These are phyloP conservation scores for Miniopterus natalensis DNA, from an alignment of 2,113 vertebrate genomes.

Conservation along the genomic window DNA sequence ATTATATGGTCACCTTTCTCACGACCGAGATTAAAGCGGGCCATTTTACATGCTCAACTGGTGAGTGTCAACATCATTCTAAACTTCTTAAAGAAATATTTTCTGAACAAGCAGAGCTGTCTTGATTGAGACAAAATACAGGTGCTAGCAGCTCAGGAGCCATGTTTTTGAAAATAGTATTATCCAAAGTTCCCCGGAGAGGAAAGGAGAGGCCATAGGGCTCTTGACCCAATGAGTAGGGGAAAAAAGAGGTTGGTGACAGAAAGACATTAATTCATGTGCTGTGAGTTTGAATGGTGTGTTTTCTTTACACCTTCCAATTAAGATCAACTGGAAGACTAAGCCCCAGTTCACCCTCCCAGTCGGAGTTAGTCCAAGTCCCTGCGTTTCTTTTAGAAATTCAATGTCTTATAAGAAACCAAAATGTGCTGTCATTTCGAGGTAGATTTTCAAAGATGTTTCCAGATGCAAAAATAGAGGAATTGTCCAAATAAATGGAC, in stretches of 20 bases:
- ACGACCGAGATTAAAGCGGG: conserved; percentile 59
- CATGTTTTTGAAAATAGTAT: conserved; percentile 85
- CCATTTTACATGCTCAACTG: conserved; percentile 71
- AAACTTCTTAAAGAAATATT: conserved; percentile 80
- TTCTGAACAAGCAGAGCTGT: conserved; percentile 74
- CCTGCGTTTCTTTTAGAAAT: conserved; percentile 26
- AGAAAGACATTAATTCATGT: conserved; percentile 88
- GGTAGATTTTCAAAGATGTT: background rate
- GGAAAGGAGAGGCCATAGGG: conserved; percentile 82
- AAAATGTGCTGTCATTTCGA: conserved; percentile 71
- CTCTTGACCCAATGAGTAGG: conserved; percentile 79
- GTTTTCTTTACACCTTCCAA: conserved; percentile 87
- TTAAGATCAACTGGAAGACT: conserved; percentile 82
- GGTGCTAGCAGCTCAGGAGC: conserved; percentile 82
- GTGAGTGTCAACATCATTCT: conserved; percentile 67
- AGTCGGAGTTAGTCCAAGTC: conserved; percentile 71
- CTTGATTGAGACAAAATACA: conserved; percentile 81
- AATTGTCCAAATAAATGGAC: background rate
- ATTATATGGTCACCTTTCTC: background rate
- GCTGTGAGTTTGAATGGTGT: conserved; percentile 84
- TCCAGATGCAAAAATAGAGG: background rate
- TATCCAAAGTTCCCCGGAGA: conserved; percentile 85
- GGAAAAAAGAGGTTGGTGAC: conserved; percentile 76
- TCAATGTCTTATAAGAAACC: conserved; percentile 71
- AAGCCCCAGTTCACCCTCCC: conserved; percentile 79